Base-by-base conservation (phyloP, 2,888 invertebrate species). In the Stenodema calcarata region DNA sequence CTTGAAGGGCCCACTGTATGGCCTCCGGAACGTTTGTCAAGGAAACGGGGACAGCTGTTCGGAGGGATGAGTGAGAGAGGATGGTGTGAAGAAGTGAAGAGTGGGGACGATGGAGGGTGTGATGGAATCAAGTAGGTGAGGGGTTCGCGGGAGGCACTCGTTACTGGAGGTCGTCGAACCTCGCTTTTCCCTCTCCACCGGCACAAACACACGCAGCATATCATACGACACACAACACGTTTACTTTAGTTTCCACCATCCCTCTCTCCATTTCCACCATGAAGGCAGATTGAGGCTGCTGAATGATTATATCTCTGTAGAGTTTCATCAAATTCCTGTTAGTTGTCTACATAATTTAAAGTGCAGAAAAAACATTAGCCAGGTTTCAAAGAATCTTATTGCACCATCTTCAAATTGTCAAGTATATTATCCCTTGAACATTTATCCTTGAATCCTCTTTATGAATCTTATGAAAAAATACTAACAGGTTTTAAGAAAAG, bases 101-200 rank as follows among this genome's bases (percentile, higher is more conserved):
- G 73, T 73, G 30, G 18, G 73, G 35, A 16, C 35, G 73, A 41
- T 73, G 18, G 73, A 73, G 7, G 73, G 73, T 4, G 30, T 35
- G 30, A 41, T 73, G 41, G 73, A 30, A 62, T 62, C 62, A 62
- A 62, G 23, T 11, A 2, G 35, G 7, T 28, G 9, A 1, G 70
- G 28, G 30, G 30, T 0, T 14, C 35, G n/a, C 16, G 30, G 30
- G 73, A 18, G 30, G 30, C 73, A 73, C 41, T 78, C 78, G 78
- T 78, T 78, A 78, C 78, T 44, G 27, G 78, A 44, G 78, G 78
- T 78, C 78, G 78, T 78, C 78, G 78, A 78, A 78, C 78, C 78
- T 44, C 14, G 78, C 78, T 78, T 78, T 78, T 78, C 78, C 44
- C 27, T 23, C 18, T 78, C 73, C 73, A 73, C 73, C 30, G 18